These are phyloP conservation scores for Caenorhabditis becei DNA, from an alignment of 2,888 invertebrate genomes.

Conservation along the genomic window DNA sequence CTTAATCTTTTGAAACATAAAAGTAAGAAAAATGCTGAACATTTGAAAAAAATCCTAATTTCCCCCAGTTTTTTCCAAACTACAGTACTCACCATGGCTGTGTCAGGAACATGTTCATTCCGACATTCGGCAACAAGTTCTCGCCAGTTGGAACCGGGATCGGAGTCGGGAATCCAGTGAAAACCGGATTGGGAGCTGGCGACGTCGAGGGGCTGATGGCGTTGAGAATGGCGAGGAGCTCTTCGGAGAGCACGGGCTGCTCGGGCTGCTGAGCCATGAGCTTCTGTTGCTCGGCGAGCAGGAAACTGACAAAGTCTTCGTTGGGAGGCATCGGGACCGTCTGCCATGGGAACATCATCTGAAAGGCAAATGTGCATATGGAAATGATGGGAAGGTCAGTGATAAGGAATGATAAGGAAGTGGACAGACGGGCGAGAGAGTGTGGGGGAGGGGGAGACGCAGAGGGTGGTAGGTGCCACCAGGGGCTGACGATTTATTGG, in stretches of 20 bases:
- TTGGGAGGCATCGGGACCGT: conserved; percentile 1
- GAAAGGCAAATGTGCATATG: neutral
- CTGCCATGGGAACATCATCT: conserved; percentile 38
- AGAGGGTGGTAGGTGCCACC: conserved; percentile 27
- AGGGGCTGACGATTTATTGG: conserved; percentile 44
- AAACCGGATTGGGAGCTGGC: neutral
- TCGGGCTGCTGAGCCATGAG: neutral
- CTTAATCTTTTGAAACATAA: too few relatives aligned
- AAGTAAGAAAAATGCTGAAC: too few relatives aligned
- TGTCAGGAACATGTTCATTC: neutral
- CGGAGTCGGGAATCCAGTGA: neutral
- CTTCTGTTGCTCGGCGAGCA: conserved; percentile 33
- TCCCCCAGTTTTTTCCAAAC: too few relatives aligned
- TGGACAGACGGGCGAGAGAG: neutral
- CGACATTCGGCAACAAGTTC: neutral
- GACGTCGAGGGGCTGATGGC: neutral
- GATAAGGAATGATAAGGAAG: neutral
- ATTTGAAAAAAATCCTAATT: too few relatives aligned
- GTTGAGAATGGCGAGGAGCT: neutral
- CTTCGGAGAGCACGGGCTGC: neutral
- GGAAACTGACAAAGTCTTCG: conserved; percentile 19
- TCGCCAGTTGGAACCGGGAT: too few relatives aligned
- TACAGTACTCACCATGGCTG: neutral
- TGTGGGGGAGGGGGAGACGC: neutral
- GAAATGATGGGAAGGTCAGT: conserved; percentile 1